A percentile compares a stretch with the other conserved stretches of the same genome.
Conservation (phyloP, 2,797 vertebrate genomes). For the Tenualosa ilisha region DNA sequence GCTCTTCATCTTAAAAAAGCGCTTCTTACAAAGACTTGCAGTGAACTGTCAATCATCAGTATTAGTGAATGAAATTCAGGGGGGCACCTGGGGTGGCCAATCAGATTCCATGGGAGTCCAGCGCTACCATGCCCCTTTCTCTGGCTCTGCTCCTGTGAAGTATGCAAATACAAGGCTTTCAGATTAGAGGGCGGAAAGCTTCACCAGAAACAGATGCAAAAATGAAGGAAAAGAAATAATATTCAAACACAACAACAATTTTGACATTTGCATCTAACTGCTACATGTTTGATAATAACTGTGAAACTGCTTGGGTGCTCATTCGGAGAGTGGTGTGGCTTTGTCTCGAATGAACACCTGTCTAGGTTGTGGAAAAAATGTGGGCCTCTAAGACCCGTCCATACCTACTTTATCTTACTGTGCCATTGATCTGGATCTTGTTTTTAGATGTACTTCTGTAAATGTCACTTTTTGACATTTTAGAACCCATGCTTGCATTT, state of each 20-base stretch:
- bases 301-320: not conserved
- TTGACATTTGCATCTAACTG: constrained; percentile 18
- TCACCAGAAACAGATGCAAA: not conserved
- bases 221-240: not conserved
- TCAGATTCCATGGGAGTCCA: too few relatives aligned
- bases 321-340: not conserved
- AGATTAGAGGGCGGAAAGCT: not conserved
- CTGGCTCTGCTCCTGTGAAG: not conserved
- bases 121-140: too few relatives aligned
- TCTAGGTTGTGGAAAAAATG: not conserved
- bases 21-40: too few relatives aligned
- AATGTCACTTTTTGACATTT: not conserved
- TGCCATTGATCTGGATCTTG: not conserved
- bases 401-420: not conserved
- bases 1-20: too few relatives aligned
- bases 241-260: constrained; percentile 6
- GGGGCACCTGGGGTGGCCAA: too few relatives aligned
- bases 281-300: not conserved
- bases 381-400: not conserved
- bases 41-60: too few relatives aligned
- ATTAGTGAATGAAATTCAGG: too few relatives aligned
- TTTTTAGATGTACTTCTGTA: not conserved
- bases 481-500: not conserved
- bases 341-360: constrained; percentile 13
- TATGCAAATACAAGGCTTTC: not conserved